Evolutionary conservation across 2,113 vertebrate species (phyloP).

Genomic region (Anguilla rostrata): DNA sequence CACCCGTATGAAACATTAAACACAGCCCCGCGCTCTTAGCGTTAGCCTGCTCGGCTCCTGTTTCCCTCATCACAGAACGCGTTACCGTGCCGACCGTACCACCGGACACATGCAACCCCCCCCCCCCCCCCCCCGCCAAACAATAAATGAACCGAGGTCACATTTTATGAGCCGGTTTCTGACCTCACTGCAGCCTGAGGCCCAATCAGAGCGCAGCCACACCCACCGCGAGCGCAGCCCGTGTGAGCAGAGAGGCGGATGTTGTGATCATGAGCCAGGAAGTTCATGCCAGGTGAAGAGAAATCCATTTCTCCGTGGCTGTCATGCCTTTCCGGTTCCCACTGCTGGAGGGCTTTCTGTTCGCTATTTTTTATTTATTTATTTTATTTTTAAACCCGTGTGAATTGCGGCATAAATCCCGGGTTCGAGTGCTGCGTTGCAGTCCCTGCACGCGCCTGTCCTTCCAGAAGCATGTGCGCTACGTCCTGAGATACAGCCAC

Average conservation of each 20-base stretch:
- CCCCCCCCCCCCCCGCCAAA: background rate
- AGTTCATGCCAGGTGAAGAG: background rate
- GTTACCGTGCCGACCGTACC: background rate
- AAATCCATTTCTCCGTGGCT: background rate
- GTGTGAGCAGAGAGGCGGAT: background rate
- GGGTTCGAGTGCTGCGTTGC: too few relatives aligned
- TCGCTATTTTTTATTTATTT: background rate
- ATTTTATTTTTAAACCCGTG: too few relatives aligned
- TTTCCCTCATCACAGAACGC: slow-evolving; percentile 26
- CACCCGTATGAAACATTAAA: slow-evolving; percentile 56
- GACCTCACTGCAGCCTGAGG: background rate
- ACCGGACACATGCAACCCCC: background rate
- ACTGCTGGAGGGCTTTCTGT: background rate
- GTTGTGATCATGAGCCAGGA: background rate
- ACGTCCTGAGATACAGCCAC: too few relatives aligned
- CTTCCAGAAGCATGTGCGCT: background rate
- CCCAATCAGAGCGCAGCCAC: background rate
- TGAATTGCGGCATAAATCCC: too few relatives aligned
- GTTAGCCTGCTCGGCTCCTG: background rate
- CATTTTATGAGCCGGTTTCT: background rate
- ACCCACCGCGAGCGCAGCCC: background rate
- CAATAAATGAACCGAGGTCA: background rate
- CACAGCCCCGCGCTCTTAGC: slow-evolving; percentile 22
- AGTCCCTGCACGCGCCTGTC: background rate
- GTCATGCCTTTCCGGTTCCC: background rate